Base-by-base conservation (phyloP, 2,888 invertebrate genomes). In the Ctenicera cuprea region DNA sequence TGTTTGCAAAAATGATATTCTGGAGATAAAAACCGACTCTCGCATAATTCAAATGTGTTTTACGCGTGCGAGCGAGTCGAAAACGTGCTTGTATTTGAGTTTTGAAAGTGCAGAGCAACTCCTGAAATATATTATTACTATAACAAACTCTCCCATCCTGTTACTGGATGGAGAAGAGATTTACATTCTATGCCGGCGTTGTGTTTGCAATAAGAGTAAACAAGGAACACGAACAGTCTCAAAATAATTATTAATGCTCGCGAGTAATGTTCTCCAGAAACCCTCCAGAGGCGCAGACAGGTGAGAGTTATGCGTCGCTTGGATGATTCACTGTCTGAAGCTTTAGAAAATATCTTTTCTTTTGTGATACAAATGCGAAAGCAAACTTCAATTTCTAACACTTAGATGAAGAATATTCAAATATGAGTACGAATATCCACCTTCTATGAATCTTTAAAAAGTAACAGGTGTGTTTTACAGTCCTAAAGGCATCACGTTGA, bases 241-340 rank as follows among this genome's bases (percentile, higher is more conserved):
- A 30, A 18, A 37, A 18, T 57, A 57, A 57, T 57, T 57, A 57
- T 57, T 33, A 57, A 57, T 37, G 57, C 22, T 54, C 26, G 54
- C 57, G 12, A 37, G 33, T 41, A 41, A 41, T 41, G n/a, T 41
- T 41, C n/a, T 2, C n/a, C n/a, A 41, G 41, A 41, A 14, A 3
- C 41, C 41, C 14, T 5, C 2, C 41, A 9, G 14, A 4, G 14
- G n/a, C 3, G n/a, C n/a, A 41, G 41, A 41, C n/a, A 41, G 41
- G 41, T 41, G 14, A 14, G 41, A 14, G n/a, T 41, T 33, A 33
- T 14, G 12, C n/a, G 7, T 45, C 45, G 1, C 45, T 8, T 9
- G 14, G 16, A 45, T 45, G 45, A 45, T 45, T 45, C 12, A 45
- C 14, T 14, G 1, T 9, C 8, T 14, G 12, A 45, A 45, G 14